Evolutionary conservation across 2,113 vertebrate species (phyloP).

Genomic region (Amblyopsis rosae): DNA sequence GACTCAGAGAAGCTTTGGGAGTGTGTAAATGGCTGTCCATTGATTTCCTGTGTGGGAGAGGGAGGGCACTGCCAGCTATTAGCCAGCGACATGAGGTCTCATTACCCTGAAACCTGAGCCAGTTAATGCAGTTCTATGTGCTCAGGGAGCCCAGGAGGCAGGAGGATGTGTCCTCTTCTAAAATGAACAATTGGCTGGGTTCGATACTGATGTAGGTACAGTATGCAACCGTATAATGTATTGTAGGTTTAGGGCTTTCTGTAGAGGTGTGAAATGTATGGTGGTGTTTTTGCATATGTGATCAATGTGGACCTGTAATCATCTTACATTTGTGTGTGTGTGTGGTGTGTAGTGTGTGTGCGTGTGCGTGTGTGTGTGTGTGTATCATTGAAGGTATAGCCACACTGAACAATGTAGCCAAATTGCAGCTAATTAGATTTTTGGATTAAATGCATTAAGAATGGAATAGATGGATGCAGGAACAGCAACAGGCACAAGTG

Average conservation of each 20-base stretch:
- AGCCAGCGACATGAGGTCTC: constrained; percentile 45
- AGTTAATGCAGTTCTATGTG: constrained; percentile 50
- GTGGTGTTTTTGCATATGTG: too few species aligned
- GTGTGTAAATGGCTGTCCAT: constrained; percentile 61
- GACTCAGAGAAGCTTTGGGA: constrained; percentile 19
- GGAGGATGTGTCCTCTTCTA: not conserved
- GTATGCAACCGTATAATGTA: too few species aligned
- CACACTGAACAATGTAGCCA: constrained; percentile 3
- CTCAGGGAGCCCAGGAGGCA: constrained; percentile 8
- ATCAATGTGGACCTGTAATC: too few species aligned
- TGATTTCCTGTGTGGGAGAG: constrained; percentile 49
- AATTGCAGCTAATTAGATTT: constrained; percentile 44
- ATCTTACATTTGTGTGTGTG: too few species aligned
- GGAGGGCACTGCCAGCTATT: constrained; percentile 47
- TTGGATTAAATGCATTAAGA: constrained; percentile 34
- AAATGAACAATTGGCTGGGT: not conserved
- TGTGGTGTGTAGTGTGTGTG: too few species aligned
- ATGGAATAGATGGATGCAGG: constrained; percentile 4
- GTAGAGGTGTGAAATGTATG: too few species aligned
- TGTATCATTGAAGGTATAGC: too few species aligned
- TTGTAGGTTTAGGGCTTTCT: too few species aligned
- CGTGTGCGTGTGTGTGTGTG: too few species aligned
- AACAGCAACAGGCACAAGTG: not conserved
- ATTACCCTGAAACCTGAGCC: constrained; percentile 46
- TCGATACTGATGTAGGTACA: not conserved